Conservation (phyloP, 2,113 vertebrate genomes). For the Panthera tigris region DNA sequence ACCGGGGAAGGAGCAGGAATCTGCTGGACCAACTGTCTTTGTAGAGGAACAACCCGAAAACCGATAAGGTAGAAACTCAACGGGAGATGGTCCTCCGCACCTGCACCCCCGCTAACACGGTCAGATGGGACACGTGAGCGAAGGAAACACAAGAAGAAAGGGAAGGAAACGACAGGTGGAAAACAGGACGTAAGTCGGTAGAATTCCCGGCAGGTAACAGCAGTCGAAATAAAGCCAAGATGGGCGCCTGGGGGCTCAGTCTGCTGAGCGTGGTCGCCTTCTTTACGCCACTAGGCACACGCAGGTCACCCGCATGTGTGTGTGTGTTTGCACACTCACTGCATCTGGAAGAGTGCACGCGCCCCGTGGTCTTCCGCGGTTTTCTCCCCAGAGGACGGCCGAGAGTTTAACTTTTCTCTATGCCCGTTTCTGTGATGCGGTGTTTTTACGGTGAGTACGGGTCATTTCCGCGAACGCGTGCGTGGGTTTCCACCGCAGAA, state of each 20-base stretch:
- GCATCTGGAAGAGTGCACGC: accelerated
- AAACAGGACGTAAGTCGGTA: not conserved
- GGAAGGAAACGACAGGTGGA: no score
- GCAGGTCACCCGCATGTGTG: not conserved
- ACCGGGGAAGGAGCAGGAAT: accelerated
- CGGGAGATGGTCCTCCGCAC: accelerated
- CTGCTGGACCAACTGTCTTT: not conserved
- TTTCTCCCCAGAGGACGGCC: not conserved
- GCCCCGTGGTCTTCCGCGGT: no score
- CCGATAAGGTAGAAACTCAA: accelerated
- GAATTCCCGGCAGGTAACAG: accelerated
- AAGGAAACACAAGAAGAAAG: not conserved
- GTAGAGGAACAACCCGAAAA: accelerated
- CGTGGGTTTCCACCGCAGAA: accelerated
- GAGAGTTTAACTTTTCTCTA: not conserved
- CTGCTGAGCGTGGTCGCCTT: no score
- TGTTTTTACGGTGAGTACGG: accelerated
- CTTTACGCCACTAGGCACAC: not conserved
- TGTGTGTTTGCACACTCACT: not conserved
- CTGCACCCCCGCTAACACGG: no score
- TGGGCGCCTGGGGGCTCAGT: no score
- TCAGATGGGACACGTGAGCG: accelerated
- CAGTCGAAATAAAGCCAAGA: not conserved
- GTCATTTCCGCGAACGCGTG: accelerated
- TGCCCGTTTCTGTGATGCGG: accelerated